Percentiles rank a stretch among this genome's conserved stretches.
phyloP scores from a whole-genome alignment of 2,888 invertebrate species.

The Drepanosiphum platanoidis region DNA sequence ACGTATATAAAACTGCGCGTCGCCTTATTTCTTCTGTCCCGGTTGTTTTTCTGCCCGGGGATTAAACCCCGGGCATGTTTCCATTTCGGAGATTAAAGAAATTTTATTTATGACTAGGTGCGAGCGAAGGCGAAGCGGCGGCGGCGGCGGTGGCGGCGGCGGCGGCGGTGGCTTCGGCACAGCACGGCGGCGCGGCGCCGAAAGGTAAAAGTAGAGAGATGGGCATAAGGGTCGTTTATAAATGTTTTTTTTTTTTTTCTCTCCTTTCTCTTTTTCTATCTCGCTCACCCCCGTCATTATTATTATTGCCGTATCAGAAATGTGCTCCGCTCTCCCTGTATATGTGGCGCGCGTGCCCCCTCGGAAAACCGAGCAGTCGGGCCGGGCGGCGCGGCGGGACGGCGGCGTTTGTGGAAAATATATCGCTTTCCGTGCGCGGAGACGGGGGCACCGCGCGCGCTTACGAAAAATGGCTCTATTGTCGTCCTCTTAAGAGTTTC shows the following conservation, averaged over 20 bases:
- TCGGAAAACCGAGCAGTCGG: background rate
- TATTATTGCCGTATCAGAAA: constrained; percentile 60
- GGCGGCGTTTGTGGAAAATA: constrained; percentile 44
- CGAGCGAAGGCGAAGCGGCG: constrained; percentile 25
- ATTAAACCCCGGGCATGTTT: constrained; percentile 59
- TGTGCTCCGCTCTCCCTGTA: constrained; percentile 40
- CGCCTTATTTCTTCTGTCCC: background rate
- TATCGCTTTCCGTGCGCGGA: constrained; percentile 54
- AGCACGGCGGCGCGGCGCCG: constrained; percentile 7
- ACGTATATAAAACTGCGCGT: constrained; percentile 6
- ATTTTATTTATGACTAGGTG: constrained; percentile 62
- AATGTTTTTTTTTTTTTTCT: constrained; percentile 42
- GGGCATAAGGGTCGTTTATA: constrained; percentile 56
- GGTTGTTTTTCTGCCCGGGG: constrained; percentile 36
- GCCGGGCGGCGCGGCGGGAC: background rate
- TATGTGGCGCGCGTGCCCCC: background rate
- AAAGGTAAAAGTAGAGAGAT: constrained; percentile 50
- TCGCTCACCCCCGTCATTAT: constrained; percentile 46
- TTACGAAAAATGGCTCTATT: constrained; percentile 61
- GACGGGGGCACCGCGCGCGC: constrained; percentile 47
- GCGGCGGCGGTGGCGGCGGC: background rate
- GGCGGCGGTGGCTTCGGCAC: background rate
- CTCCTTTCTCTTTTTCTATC: background rate
- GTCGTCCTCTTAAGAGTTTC: constrained; percentile 61
- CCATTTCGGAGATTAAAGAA: constrained; percentile 62